Percentiles rank a stretch among this genome's conserved stretches.
Evolutionary conservation across 2,113 vertebrate species (phyloP).

Genomic region (Scomber scombrus): DNA sequence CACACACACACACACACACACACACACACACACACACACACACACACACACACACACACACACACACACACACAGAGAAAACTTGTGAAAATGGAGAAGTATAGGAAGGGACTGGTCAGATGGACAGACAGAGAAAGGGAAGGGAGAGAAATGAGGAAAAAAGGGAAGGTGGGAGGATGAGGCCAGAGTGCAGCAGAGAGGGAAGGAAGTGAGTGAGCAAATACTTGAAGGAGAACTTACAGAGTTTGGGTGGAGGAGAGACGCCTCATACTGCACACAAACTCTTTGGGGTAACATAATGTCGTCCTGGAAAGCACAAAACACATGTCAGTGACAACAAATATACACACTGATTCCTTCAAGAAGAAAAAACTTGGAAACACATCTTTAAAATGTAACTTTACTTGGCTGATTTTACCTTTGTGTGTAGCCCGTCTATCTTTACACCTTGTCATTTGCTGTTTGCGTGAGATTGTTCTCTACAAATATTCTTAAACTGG

Average conservation of each 20-base stretch:
- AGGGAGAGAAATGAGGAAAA: slow-evolving; percentile 6
- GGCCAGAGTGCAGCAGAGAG: not conserved
- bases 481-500: not conserved
- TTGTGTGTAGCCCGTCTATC: too few relatives aligned
- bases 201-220: slow-evolving; percentile 52
- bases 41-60: too few relatives aligned
- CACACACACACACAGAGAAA: not conserved
- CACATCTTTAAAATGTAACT: too few relatives aligned
- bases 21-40: too few relatives aligned
- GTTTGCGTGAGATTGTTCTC: not conserved
- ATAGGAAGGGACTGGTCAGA: not conserved
- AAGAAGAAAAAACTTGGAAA: not conserved
- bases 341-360: not conserved
- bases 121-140: slow-evolving; percentile 1
- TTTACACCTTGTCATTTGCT: too few relatives aligned
- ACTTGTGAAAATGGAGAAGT: not conserved
- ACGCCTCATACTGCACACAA: slow-evolving; percentile 88
- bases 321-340: not conserved
- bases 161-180: not conserved
- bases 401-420: not conserved
- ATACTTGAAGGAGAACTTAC: slow-evolving; percentile 84
- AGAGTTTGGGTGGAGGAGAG: slow-evolving; percentile 83
- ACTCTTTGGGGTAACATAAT: slow-evolving; percentile 94
- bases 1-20: too few relatives aligned
- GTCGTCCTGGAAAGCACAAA: slow-evolving; percentile 88